Evolutionary conservation across 1,140 invertebrate species (phyloP).

Genomic region (Papilio helenus): DNA sequence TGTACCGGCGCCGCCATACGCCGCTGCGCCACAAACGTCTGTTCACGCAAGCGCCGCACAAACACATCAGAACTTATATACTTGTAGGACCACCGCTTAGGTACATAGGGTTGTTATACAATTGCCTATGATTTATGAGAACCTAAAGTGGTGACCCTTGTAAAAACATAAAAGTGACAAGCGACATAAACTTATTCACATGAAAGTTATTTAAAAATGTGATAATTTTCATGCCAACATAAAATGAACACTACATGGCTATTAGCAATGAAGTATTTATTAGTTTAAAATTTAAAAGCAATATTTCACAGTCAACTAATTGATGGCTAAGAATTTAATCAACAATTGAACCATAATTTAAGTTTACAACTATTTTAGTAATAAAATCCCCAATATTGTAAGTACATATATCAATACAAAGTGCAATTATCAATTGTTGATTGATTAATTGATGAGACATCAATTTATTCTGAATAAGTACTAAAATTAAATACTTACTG

Average conservation of each 20-base stretch:
- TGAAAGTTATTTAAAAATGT: background rate
- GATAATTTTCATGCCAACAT: background rate
- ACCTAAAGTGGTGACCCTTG: background rate
- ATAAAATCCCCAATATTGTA: no score
- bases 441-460: background rate
- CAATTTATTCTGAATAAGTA: background rate
- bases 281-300: background rate
- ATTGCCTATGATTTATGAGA: no score
- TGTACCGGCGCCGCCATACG: conserved; percentile 76
- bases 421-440: background rate
- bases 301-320: background rate
- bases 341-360: background rate
- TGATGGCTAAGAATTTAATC: background rate
- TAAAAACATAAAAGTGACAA: background rate
- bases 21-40: conserved; percentile 72
- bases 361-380: no score
- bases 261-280: background rate
- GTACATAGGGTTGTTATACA: no score
- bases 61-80: conserved; percentile 38
- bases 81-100: background rate
- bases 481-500: conserved; percentile 1
- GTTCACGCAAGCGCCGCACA: conserved; percentile 36
- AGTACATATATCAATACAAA: no score
- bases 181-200: conserved; percentile 23
- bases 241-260: background rate